Evolutionary conservation across 2,113 vertebrate genomes (phyloP).

Genomic region (Arvicanthis niloticus): DNA sequence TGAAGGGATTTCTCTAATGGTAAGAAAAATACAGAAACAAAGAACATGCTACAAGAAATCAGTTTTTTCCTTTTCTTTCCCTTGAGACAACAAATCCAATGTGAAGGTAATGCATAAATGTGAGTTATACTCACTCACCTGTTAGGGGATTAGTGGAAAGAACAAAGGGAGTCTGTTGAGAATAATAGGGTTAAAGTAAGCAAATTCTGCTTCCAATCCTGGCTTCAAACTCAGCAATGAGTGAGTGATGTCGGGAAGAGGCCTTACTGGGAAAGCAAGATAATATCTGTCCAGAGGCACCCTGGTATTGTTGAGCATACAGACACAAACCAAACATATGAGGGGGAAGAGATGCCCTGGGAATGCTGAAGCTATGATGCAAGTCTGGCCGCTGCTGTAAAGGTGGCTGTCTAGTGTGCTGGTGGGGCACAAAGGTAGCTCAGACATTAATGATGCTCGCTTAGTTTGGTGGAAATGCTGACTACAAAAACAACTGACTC

Average conservation of each 20-base stretch:
- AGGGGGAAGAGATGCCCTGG: neutral
- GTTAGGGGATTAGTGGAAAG: neutral
- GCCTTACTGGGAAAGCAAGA: neutral
- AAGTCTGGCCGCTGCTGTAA: neutral
- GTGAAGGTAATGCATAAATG: neutral
- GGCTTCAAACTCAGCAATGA: neutral
- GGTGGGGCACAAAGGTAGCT: neutral
- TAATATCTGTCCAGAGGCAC: neutral
- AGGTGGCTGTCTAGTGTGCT: neutral
- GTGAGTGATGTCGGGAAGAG: neutral
- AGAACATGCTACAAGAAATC: neutral
- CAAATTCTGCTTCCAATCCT: neutral
- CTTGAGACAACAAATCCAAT: neutral
- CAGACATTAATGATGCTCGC: neutral
- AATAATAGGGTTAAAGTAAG: neutral
- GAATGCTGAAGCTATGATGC: neutral
- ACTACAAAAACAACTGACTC: neutral
- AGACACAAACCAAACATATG: neutral
- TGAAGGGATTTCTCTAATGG: conserved; percentile 16
- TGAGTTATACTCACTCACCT: neutral
- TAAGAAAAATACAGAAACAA: conserved; percentile 12
- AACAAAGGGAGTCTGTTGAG: neutral
- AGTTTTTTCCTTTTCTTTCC: neutral
- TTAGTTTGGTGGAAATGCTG: neutral
- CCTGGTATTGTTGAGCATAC: neutral